Evolutionary conservation across 1,140 invertebrate species (phyloP), one percentile per base, ranked within the genome.

Genomic region (Cecropterus lyciades): DNA sequence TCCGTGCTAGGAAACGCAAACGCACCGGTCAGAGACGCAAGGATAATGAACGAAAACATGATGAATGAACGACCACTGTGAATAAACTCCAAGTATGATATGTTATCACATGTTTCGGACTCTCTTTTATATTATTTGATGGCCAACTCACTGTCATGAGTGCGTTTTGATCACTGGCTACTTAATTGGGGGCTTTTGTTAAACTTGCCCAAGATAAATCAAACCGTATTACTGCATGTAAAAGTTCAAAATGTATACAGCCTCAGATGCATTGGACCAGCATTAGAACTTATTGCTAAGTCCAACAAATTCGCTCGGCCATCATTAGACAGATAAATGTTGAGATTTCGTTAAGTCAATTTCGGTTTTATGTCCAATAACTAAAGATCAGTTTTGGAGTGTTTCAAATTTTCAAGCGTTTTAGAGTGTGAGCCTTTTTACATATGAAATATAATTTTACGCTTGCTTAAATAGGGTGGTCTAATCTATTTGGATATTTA

Each of bases 51-150:
- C 13, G 43, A 43, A n/a, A 46, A 16, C 55, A 59, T 43, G 20
- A 27, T 13, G 46, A 24, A 7, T 30, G 0, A 27, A 27, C 17
- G 53, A 46, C 24, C 17, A 45, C 40, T 46, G 40, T 17, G 6
- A n/a, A 40, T 10, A 4, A 33, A 9, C 13, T 27, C n/a, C 14
- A 14, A 65, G 16, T 16, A 3, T 33, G 14, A 48, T 43, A 65
- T 65, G 51, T 15, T 55, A 16, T 65, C 67, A 20, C 46, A 40
- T 56, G 55, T 45, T 45, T 45, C 42, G 42, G 42, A 46, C 55
- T 27, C 14, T 59, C 55, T 45, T 59, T 59, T 59, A 59, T 59
- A 59, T 59, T 59, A 43, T 37, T 9, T 30, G 30, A 59, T 59
- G 20, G 2, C 33, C n/a, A 46, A 30, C 3, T 46, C 9, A 59